These are phyloP conservation scores for Eupithecia centaureata DNA, from an alignment of 2,888 invertebrate genomes.

Conservation along the genomic window DNA sequence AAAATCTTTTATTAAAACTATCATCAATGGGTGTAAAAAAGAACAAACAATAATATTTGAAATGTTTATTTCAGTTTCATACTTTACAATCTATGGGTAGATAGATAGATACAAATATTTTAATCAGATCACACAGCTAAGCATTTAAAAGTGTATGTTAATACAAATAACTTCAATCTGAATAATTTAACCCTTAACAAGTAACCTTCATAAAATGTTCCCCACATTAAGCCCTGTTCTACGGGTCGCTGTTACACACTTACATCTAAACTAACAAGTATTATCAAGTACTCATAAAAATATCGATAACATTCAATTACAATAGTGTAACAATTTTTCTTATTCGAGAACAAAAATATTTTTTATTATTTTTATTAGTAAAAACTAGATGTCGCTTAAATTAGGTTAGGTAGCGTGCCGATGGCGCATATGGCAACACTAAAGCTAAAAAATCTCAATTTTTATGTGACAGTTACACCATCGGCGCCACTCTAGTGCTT, in stretches of 20 bases:
- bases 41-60: constrained; percentile 73
- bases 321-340: constrained; percentile 69
- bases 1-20: neutral
- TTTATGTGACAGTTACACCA: constrained; percentile 59
- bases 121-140: constrained; percentile 83
- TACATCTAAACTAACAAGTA: constrained; percentile 63
- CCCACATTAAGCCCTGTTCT: constrained; percentile 68
- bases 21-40: constrained; percentile 52
- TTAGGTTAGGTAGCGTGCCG: constrained; percentile 72
- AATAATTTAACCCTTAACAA: constrained; percentile 81
- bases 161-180: constrained; percentile 78
- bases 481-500: constrained; percentile 59
- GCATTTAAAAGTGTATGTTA: constrained; percentile 78
- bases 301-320: constrained; percentile 78
- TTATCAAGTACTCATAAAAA: constrained; percentile 65
- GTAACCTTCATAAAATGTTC: constrained; percentile 78
- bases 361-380: constrained; percentile 75
- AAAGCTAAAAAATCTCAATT: constrained; percentile 59
- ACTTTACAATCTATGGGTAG: constrained; percentile 81
- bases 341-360: constrained; percentile 80
- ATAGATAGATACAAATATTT: constrained; percentile 70
- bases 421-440: constrained; percentile 67
- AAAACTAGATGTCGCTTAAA: constrained; percentile 75
- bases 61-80: constrained; percentile 80
- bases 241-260: constrained; percentile 66